Percentiles rank a stretch among this genome's conserved stretches.
phyloP scores from a whole-genome alignment of 2,113 vertebrate genomes.

The Ramphastos sulfuratus region DNA sequence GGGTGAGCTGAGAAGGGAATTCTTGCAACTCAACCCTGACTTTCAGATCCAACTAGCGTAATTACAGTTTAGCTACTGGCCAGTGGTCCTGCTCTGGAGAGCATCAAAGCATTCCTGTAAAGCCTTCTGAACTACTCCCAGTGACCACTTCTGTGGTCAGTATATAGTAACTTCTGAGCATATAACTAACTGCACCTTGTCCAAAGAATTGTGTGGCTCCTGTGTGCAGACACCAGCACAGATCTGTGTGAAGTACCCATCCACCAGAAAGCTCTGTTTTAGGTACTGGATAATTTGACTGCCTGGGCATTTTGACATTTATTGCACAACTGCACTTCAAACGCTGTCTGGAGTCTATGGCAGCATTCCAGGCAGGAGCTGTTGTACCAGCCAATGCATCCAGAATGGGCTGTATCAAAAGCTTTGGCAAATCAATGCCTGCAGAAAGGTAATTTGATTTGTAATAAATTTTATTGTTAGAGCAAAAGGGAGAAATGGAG shows the following conservation, averaged over 20 bases:
- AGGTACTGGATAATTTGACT: neutral
- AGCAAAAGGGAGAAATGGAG: neutral
- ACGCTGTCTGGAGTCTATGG: neutral
- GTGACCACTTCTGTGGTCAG: conserved; percentile 17
- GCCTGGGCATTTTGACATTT: neutral
- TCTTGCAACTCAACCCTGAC: conserved; percentile 51
- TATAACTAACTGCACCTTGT: neutral
- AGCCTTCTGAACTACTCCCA: conserved; percentile 56
- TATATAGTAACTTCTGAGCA: neutral
- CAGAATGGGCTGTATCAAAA: neutral
- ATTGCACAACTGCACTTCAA: neutral
- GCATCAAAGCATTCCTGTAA: conserved; percentile 60
- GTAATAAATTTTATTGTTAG: conserved; percentile 16
- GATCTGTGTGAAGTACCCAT: neutral
- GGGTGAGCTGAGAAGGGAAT: conserved; percentile 14
- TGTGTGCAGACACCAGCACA: neutral
- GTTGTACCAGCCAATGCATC: neutral
- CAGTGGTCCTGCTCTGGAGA: conserved; percentile 41
- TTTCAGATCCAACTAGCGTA: conserved; percentile 53
- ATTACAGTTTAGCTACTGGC: conserved; percentile 63
- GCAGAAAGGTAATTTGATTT: conserved; percentile 3
- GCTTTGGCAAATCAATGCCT: conserved; percentile 25
- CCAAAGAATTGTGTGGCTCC: neutral
- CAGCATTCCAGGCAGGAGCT: neutral
- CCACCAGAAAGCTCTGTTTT: neutral